Evolutionary conservation across 2,113 vertebrate species (phyloP).

Genomic region (Myotis yumanensis): DNA sequence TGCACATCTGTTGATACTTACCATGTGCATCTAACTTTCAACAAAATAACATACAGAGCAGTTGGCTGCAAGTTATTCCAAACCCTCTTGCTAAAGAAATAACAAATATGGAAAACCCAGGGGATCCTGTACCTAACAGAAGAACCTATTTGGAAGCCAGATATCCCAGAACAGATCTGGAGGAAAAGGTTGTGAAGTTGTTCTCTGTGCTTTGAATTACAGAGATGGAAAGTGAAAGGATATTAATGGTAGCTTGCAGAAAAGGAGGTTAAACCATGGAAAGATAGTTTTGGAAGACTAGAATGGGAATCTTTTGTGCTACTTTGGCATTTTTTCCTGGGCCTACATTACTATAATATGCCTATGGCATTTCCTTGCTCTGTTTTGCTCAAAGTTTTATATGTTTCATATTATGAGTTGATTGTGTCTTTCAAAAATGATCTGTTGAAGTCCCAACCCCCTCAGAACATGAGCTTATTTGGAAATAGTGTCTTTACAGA

Average conservation of each 20-base stretch:
- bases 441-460: neutral
- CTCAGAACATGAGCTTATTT: neutral
- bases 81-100: constrained; percentile 39
- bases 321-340: neutral
- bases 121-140: neutral
- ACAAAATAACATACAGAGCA: constrained; percentile 56
- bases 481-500: neutral
- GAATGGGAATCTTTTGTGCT: neutral
- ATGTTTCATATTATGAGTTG: neutral
- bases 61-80: constrained; percentile 62
- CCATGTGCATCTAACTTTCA: constrained; percentile 53
- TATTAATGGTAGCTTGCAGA: constrained; percentile 33
- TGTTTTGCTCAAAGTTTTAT: constrained; percentile 25
- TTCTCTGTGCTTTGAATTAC: constrained; percentile 43
- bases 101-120: constrained; percentile 26
- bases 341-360: neutral
- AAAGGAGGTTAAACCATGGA: neutral
- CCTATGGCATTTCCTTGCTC: neutral
- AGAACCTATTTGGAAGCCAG: neutral
- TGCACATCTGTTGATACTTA: constrained; percentile 57
- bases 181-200: constrained; percentile 39
- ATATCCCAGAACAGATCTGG: constrained; percentile 17
- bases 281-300: constrained; percentile 18
- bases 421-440: neutral
- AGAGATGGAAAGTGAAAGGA: constrained; percentile 26